A percentile compares a stretch with the other conserved stretches of the same genome.
Evolutionary conservation across 2,113 vertebrate genomes (phyloP).

Genomic region (Eudyptes chrysolophus): DNA sequence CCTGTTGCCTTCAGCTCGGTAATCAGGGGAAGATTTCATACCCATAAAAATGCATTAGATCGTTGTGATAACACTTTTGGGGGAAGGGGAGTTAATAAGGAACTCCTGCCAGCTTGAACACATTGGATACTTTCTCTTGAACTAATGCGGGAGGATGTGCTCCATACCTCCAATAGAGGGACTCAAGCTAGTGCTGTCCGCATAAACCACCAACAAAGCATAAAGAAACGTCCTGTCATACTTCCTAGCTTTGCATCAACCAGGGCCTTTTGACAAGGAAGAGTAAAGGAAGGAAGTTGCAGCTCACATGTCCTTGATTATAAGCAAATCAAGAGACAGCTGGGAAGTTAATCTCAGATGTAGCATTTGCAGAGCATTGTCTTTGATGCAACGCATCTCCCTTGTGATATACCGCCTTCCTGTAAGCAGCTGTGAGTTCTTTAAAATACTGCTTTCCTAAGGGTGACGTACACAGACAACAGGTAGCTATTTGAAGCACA

Average conservation of each 20-base stretch:
- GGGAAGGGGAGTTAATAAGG: not conserved
- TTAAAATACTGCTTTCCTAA: not conserved
- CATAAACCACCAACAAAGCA: not conserved
- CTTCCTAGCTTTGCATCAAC: slow-evolving; percentile 5
- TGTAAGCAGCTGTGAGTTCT: not conserved
- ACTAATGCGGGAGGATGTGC: not conserved
- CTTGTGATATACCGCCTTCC: not conserved
- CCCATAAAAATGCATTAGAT: slow-evolving; percentile 35
- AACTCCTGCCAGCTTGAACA: slow-evolving; percentile 8
- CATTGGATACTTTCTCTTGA: not conserved
- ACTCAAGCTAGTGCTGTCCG: not conserved
- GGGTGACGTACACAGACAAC: not conserved
- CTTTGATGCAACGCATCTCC: not conserved
- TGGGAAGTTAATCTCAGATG: not conserved
- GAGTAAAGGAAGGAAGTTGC: slow-evolving; percentile 21
- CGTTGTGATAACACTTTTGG: not conserved
- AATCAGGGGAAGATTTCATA: slow-evolving; percentile 44
- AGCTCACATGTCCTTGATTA: not conserved
- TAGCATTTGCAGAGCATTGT: not conserved
- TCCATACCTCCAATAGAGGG: not conserved
- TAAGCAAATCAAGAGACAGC: not conserved
- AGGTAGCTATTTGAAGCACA: not conserved
- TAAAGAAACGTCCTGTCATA: not conserved
- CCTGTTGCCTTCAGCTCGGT: slow-evolving; percentile 8
- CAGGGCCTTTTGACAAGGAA: not conserved